A percentile compares a stretch with the other conserved stretches of the same genome.
Evolutionary conservation across 2,888 invertebrate genomes (phyloP).

Genomic region (Plebejus melissa): DNA sequence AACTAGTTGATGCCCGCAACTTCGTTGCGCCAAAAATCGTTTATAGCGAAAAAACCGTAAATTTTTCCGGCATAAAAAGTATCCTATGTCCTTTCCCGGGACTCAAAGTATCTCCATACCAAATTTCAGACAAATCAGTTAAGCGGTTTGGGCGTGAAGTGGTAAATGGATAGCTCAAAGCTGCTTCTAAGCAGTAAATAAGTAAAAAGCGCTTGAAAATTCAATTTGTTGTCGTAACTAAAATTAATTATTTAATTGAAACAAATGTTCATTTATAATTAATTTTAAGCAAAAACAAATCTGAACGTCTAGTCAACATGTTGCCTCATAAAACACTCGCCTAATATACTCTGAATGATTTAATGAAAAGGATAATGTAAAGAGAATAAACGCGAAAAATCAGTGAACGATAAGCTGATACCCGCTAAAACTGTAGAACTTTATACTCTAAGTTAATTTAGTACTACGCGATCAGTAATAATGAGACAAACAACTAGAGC

Average conservation of each 20-base stretch:
- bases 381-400: not conserved
- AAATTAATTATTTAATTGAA: not conserved
- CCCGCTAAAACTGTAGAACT: not conserved
- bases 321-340: no score
- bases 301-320: not conserved
- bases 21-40: no score
- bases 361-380: no score
- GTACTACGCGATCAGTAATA: conserved; percentile 36
- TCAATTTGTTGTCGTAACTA: not conserved
- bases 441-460: not conserved
- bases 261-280: not conserved
- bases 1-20: no score
- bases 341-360: not conserved
- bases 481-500: conserved; percentile 58
- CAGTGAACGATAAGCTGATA: not conserved
- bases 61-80: no score
- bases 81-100: no score
- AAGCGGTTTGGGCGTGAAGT: no score
- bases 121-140: no score
- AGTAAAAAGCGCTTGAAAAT: not conserved
- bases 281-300: not conserved
- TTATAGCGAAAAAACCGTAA: no score
- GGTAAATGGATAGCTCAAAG: not conserved
- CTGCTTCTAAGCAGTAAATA: not conserved
- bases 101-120: no score